Evolutionary conservation across 1,140 invertebrate species (phyloP), one percentile per base, ranked within the genome.

Genomic region (Drosophila truncata): DNA sequence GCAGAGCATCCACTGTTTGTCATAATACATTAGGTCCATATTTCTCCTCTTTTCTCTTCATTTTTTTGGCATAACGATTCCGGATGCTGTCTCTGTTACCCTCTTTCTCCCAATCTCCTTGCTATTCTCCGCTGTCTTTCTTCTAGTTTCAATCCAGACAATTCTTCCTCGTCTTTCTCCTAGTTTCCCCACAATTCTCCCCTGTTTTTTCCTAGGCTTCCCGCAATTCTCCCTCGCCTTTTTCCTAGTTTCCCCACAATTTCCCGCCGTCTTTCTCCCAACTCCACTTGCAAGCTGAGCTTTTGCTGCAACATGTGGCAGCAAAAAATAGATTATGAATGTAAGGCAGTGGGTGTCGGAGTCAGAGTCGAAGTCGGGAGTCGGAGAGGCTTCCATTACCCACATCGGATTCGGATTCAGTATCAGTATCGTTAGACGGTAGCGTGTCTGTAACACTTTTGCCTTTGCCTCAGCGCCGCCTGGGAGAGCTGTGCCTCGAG

Each of bases 381-480:
- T 60, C 33, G 31, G 50, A 23, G 50, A 14, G 49, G 55, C 41
- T 16, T 42, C 61, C 27, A 39, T 27, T 64, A 50, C 70, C 59
- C 60, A 62, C 62, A 59, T 65, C 44, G 37, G 70, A 37, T 52
- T 71, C 41, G 75, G 69, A 55, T 63, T 46, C 46, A 42, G 63
- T 75, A 70, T 75, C 78, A 67, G 44, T 62, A 69, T 75, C 70
- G 67, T 79, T 80, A 74, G 80, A 77, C 85, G 78, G 84, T 88
- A 84, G 84, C 84, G 84, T 90, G 84, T 79, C 82, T 81, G 84
- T 90, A 88, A 88, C 85, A 90, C 84, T 90, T 80, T 87, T 80
- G 47, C 54, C 47, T 57, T 73, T 49, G 35, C 65, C 58, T 16
- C 59, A 23, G 65, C 35, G 47, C 47, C 58, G 52, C 54, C 63